Evolutionary conservation across 2,113 vertebrate genomes (phyloP).

Genomic region (Beaufortia kweichowensis): DNA sequence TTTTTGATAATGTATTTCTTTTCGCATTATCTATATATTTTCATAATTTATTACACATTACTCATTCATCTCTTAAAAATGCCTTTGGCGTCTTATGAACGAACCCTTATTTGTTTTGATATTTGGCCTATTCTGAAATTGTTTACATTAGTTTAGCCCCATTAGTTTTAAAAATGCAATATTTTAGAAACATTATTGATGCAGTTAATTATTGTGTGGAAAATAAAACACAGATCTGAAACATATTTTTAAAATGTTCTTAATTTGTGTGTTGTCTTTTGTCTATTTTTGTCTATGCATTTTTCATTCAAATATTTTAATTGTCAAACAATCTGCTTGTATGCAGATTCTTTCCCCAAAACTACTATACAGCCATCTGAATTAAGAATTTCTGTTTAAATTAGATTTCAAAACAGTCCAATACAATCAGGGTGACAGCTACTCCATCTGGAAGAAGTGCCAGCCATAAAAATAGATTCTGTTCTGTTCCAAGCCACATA

Average conservation of each 20-base stretch:
- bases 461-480: constrained; percentile 12
- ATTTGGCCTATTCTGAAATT: neutral
- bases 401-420: neutral
- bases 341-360: too few species aligned
- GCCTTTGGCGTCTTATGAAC: neutral
- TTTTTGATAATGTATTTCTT: neutral
- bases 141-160: neutral
- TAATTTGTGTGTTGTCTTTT: neutral
- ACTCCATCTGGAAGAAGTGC: neutral
- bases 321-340: neutral
- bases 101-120: neutral
- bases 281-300: too few species aligned
- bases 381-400: neutral
- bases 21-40: neutral
- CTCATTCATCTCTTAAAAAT: neutral
- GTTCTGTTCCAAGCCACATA: neutral
- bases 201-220: neutral
- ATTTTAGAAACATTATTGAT: neutral
- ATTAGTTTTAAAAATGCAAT: neutral
- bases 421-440: neutral
- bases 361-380: neutral
- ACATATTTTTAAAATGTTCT: neutral
- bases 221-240: neutral
- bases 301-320: neutral
- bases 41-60: too few species aligned